A percentile compares a stretch with the other conserved stretches of the same genome.
Conservation (phyloP, 1,140 invertebrate genomes). For the Portunus trituberculatus region DNA sequence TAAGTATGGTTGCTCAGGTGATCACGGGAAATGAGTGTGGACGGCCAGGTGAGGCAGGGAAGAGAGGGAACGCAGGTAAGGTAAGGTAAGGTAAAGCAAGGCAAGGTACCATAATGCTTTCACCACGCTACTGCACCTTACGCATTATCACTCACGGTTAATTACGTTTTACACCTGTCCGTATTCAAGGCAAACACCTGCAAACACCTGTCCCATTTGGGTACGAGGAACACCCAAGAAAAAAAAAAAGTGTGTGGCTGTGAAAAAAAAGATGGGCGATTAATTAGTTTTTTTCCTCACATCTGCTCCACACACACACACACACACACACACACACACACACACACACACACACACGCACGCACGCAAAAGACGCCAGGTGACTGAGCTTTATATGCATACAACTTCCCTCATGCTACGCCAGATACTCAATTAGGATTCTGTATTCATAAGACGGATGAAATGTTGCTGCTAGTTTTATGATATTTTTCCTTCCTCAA, state of each 20-base stretch:
- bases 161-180: conserved; percentile 10
- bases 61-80: no score
- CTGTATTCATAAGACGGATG: conserved; percentile 1
- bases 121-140: no score
- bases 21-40: not conserved
- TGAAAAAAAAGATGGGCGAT: not conserved
- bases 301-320: not conserved
- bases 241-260: not conserved
- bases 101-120: no score
- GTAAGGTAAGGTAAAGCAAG: no score
- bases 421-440: not conserved
- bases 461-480: not conserved
- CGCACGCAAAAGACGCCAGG: not conserved
- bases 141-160: not conserved
- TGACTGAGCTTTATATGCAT: not conserved
- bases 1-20: not conserved
- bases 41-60: not conserved
- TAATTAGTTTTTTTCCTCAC: not conserved
- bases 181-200: not conserved
- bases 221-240: no score
- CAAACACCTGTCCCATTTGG: not conserved
- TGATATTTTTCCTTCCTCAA: not conserved
- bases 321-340: conserved; percentile 46
- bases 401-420: not conserved
- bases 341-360: conserved; percentile 3